Percentiles rank a stretch among this genome's conserved stretches.
Evolutionary conservation across 1,140 invertebrate genomes (phyloP).

Genomic region (Macrobrachium nipponense): DNA sequence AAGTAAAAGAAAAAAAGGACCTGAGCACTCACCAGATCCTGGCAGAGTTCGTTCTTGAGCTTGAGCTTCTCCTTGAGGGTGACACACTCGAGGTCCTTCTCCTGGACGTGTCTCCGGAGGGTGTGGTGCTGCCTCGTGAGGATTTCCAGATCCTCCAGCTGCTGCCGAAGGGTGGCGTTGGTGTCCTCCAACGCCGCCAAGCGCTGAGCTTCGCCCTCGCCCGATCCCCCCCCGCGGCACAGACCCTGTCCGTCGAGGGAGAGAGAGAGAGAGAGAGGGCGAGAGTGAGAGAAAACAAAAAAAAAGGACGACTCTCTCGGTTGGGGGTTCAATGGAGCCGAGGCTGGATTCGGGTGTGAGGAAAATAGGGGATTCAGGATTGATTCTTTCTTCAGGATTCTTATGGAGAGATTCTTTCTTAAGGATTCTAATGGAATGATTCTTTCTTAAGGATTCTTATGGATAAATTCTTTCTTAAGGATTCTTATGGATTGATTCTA

Average conservation of each 20-base stretch:
- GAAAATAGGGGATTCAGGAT: too few relatives aligned
- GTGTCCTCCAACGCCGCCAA: slow-evolving; percentile 43
- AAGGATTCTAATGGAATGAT: too few relatives aligned
- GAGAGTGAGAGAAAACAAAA: not conserved
- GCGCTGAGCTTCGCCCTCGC: slow-evolving; percentile 24
- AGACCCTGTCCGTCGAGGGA: slow-evolving; percentile 39
- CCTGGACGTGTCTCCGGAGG: slow-evolving; percentile 62
- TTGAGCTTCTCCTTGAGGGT: slow-evolving; percentile 63
- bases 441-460: too few relatives aligned
- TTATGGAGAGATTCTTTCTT: too few relatives aligned
- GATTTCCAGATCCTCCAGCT: slow-evolving; percentile 58
- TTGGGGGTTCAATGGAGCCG: too few relatives aligned
- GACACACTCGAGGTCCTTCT: slow-evolving; percentile 63
- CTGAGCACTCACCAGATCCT: slow-evolving; percentile 57
- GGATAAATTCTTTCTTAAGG: too few relatives aligned
- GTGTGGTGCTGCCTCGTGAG: slow-evolving; percentile 62
- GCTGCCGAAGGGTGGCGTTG: slow-evolving; percentile 52
- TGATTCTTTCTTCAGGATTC: too few relatives aligned
- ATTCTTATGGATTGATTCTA: too few relatives aligned
- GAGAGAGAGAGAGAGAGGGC: not conserved
- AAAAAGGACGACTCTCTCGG: not conserved
- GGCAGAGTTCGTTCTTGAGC: slow-evolving; percentile 63
- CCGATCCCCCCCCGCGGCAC: slow-evolving; percentile 35
- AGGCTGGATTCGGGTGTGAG: too few relatives aligned
- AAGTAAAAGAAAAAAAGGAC: too few relatives aligned